Conservation (phyloP, 2,113 vertebrate species). For the Connochaetes taurinus region DNA sequence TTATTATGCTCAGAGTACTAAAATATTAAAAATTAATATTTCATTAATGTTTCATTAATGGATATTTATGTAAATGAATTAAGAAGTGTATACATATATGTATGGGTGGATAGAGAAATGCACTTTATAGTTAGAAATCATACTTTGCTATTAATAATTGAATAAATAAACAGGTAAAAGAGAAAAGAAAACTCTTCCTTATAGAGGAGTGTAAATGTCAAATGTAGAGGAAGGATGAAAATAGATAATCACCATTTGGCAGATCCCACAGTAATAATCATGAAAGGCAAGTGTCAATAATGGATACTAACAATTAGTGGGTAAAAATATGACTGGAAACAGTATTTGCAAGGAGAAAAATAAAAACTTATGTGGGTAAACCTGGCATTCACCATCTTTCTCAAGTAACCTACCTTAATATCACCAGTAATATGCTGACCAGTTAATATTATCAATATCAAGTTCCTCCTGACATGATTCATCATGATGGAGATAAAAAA, state of each 20-base stretch:
- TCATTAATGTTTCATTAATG: not conserved
- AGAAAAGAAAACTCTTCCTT: not conserved
- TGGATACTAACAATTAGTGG: not conserved
- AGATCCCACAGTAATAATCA: not conserved
- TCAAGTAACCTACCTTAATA: not conserved
- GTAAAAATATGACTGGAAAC: not conserved
- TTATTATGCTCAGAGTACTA: not conserved
- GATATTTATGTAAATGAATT: slow-evolving; percentile 15
- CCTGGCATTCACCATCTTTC: not conserved
- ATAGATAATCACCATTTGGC: not conserved
- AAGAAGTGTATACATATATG: not conserved
- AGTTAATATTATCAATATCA: not conserved
- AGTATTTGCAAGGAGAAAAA: not conserved
- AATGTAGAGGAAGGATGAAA: not conserved
- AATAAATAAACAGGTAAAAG: not conserved
- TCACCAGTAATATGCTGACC: not conserved
- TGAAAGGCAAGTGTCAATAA: not conserved
- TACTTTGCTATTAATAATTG: not conserved
- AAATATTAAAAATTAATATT: not conserved
- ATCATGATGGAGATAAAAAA: not conserved
- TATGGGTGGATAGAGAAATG: not conserved
- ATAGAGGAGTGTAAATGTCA: not conserved
- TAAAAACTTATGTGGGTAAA: not conserved
- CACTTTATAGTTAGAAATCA: not conserved
- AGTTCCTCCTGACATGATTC: not conserved